Evolutionary conservation across 2,113 vertebrate genomes (phyloP), one percentile per base, ranked within the genome.

Genomic region (Petrocephalus microphthalmus): DNA sequence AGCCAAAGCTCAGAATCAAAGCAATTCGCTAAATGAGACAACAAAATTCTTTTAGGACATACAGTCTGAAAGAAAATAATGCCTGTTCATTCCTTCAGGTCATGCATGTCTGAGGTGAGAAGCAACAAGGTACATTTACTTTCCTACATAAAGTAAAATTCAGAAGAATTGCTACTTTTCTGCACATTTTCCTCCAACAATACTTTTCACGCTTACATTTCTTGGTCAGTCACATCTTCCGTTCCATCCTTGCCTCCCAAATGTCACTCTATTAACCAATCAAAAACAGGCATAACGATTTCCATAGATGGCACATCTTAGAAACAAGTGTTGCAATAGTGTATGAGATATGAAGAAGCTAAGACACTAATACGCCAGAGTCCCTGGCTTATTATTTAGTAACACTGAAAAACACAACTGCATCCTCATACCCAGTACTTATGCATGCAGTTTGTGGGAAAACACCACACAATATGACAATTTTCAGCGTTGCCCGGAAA

Each of bases 1-100:
- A 22, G 45, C 45, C 81, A 49, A 83, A 22, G 52, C 84, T 56
- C 49, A 51, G 82, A 25, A 84, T 84, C 82, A 84, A 84, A 84
- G 84, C 84, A 56, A 54, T 53, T 37, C 37, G 29, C 10, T 19
- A 29, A 85, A 54, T 56, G 25, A 54, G 17, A 53, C 19, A 52
- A 52, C 33, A 29, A 54, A 33, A 85, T 53, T 33, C 84, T 85
- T 25, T 85, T 20, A 85, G 82, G 82, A 25, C 49, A 84, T 84
- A 51, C 22, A n/a, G 37, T 51, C 17, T 25, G 13, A 84, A 51
- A 51, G 42, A 52, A 84, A 51, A 78, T 37, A 42, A 42, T 19
- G 5, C 0, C 29, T 78, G 29, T 78, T 17, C 33, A 37, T 19
- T 78, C 71, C 71, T 19, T 78, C 33, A 42, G 13, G 71, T 42